These are phyloP conservation scores for Odontocerum albicorne DNA, from an alignment of 2,888 invertebrate genomes.

Conservation along the genomic window DNA sequence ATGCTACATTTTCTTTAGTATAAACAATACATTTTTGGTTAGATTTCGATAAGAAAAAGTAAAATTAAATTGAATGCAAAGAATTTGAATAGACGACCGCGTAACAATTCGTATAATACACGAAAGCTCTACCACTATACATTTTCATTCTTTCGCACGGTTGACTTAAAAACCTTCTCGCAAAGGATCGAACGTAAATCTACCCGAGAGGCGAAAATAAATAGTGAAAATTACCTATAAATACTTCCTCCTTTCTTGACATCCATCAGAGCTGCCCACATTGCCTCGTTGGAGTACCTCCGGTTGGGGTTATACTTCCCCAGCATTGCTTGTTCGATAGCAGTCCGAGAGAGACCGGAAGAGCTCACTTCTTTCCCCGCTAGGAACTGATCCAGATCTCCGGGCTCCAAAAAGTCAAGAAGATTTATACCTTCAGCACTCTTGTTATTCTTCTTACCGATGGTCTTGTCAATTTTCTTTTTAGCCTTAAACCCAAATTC, in stretches of 20 bases:
- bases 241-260: slow-evolving; percentile 63
- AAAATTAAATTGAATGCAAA: too few relatives aligned
- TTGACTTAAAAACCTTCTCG: too few relatives aligned
- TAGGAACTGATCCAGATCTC: slow-evolving; percentile 55
- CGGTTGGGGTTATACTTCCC: slow-evolving; percentile 57
- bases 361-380: slow-evolving; percentile 56
- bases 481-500: slow-evolving; percentile 1
- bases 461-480: slow-evolving; percentile 17
- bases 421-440: slow-evolving; percentile 46
- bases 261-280: slow-evolving; percentile 62
- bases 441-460: slow-evolving; percentile 41
- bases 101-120: too few relatives aligned
- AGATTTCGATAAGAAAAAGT: too few relatives aligned
- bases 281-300: slow-evolving; percentile 56
- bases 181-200: too few relatives aligned
- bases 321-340: slow-evolving; percentile 57
- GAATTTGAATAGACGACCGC: too few relatives aligned
- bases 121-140: too few relatives aligned
- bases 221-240: slow-evolving; percentile 59
- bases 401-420: slow-evolving; percentile 52
- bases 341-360: slow-evolving; percentile 53
- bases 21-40: too few relatives aligned
- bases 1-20: too few relatives aligned
- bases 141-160: too few relatives aligned
- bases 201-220: too few relatives aligned